Evolutionary conservation across 2,113 vertebrate genomes (phyloP).

Genomic region (Desmodus rotundus): DNA sequence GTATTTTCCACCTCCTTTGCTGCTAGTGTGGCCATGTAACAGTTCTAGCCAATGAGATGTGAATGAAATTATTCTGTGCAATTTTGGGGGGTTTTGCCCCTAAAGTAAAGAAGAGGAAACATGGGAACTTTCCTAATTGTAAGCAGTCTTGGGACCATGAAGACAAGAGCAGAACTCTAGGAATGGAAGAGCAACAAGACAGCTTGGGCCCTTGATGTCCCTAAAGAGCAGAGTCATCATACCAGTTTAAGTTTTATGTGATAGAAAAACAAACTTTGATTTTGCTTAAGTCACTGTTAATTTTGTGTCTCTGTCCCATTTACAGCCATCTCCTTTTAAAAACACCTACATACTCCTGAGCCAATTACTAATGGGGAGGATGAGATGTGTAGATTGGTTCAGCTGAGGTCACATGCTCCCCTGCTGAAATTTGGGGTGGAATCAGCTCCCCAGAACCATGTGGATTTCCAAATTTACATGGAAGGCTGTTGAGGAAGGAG

Average conservation of each 20-base stretch:
- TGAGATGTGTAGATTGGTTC: background rate
- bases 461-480: background rate
- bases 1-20: background rate
- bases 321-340: background rate
- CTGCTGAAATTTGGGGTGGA: background rate
- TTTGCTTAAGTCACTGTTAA: background rate
- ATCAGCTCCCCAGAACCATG: background rate
- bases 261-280: background rate
- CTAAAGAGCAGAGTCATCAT: background rate
- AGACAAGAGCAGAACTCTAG: background rate
- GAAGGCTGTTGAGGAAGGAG: background rate
- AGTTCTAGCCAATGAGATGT: background rate
- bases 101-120: background rate
- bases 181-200: background rate
- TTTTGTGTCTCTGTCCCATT: background rate
- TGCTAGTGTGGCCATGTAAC: background rate
- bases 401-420: background rate
- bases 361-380: background rate
- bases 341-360: background rate
- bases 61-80: background rate
- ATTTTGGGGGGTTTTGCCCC: background rate
- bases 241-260: background rate
- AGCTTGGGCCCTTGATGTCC: fast-evolving
- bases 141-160: background rate
- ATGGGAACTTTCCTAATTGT: background rate